These are phyloP conservation scores for Agonum fuliginosum DNA, from an alignment of 2,888 invertebrate genomes.

Conservation along the genomic window DNA sequence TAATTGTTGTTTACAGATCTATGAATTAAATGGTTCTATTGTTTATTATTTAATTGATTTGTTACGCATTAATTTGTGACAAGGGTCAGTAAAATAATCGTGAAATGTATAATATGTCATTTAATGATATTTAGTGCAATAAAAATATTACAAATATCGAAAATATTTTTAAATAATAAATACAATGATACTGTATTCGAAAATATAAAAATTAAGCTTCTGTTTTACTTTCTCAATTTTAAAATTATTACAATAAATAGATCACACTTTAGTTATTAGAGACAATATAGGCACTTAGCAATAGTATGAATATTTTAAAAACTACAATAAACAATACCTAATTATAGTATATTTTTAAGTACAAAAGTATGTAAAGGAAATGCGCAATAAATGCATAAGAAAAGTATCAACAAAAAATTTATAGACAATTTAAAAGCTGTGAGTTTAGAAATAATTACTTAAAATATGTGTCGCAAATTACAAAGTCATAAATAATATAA, in stretches of 20 bases:
- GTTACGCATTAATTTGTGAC: background rate
- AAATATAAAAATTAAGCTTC: slow-evolving; percentile 14
- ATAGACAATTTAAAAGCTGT: slow-evolving; percentile 6
- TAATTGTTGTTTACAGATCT: background rate
- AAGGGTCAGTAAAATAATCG: no score
- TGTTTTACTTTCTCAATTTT: background rate
- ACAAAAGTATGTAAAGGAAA: background rate
- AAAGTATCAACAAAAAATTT: background rate
- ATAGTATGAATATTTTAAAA: background rate
- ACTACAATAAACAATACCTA: background rate
- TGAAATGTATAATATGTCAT: slow-evolving; percentile 2
- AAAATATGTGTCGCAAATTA: no score
- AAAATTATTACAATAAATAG: background rate
- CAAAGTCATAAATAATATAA: background rate
- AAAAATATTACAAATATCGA: slow-evolving; percentile 19
- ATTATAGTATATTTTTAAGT: no score
- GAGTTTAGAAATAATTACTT: background rate
- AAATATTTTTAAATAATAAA: slow-evolving; percentile 36
- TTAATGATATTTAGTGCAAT: slow-evolving; percentile 12
- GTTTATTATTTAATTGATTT: background rate
- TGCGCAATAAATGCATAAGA: no score
- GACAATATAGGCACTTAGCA: slow-evolving; percentile 21
- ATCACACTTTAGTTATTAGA: background rate
- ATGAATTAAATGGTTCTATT: background rate
- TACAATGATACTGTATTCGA: slow-evolving; percentile 21